These are phyloP conservation scores for Anas flavirostris DNA, from an alignment of 2,797 vertebrate species.

Conservation along the genomic window DNA sequence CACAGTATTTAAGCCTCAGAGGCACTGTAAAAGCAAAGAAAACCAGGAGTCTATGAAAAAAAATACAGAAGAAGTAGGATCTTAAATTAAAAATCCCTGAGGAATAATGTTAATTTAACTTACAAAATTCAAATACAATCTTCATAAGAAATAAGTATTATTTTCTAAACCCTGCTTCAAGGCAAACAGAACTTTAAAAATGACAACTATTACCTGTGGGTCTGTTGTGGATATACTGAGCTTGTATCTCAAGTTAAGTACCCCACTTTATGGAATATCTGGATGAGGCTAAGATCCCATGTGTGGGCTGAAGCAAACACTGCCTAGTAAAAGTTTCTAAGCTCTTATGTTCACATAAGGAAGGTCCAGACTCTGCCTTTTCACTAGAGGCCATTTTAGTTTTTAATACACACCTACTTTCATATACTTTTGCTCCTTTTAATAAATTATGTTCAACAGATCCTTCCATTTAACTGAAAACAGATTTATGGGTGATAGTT, in stretches of 20 bases:
- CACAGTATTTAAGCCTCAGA: neutral
- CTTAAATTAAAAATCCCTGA: constrained; percentile 39
- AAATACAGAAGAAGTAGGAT: neutral
- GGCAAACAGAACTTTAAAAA: constrained; percentile 18
- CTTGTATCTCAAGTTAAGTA: neutral
- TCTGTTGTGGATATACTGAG: neutral
- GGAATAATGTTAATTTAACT: constrained; percentile 5
- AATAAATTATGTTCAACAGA: neutral
- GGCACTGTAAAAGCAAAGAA: neutral
- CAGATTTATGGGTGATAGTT: neutral
- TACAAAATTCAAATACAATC: neutral
- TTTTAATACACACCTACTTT: neutral
- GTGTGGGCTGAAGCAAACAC: neutral
- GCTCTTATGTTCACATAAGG: neutral
- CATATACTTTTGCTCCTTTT: neutral
- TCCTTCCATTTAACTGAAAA: neutral
- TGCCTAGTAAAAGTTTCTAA: neutral
- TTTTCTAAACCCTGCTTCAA: constrained; percentile 3
- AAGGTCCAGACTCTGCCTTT: neutral
- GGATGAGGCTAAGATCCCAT: neutral
- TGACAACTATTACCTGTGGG: neutral
- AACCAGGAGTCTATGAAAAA: neutral
- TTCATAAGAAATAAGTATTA: neutral
- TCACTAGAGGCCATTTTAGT: neutral
- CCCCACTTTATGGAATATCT: neutral